Evolutionary conservation across 2,888 invertebrate species (phyloP).

Genomic region (Steinernema carpocapsae): DNA sequence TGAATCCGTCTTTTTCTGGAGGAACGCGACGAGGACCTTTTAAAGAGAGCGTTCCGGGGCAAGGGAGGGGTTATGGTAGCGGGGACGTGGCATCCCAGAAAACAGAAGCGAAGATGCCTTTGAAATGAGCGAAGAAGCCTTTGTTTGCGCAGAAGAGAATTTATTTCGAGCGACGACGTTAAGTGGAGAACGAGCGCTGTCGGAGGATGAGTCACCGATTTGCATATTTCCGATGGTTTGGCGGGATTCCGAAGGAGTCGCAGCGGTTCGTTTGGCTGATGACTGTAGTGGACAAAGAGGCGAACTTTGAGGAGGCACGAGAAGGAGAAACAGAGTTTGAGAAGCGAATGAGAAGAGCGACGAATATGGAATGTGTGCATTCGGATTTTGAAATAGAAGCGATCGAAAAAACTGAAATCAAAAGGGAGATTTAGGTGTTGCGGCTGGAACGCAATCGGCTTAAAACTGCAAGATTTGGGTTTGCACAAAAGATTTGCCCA

Average conservation of each 20-base stretch:
- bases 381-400: neutral
- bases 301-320: neutral
- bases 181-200: neutral
- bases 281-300: neutral
- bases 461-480: no score
- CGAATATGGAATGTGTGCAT: no score
- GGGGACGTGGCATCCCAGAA: neutral
- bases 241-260: slow-evolving; percentile 21
- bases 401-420: neutral
- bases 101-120: no score
- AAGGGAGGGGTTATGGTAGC: no score
- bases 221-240: slow-evolving; percentile 17
- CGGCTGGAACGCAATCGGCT: no score
- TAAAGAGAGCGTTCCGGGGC: neutral
- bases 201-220: slow-evolving; percentile 18
- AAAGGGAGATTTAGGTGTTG: neutral
- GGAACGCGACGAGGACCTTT: neutral
- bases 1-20: neutral
- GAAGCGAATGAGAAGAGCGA: neutral
- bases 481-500: no score
- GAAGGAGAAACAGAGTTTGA: neutral
- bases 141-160: slow-evolving; percentile 21
- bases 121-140: neutral
- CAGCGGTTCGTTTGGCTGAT: no score
- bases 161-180: slow-evolving; percentile 17